Percentiles rank a stretch among this genome's conserved stretches.
phyloP scores from a whole-genome alignment of 2,113 vertebrate genomes.

The Bolborhynchus lineola region DNA sequence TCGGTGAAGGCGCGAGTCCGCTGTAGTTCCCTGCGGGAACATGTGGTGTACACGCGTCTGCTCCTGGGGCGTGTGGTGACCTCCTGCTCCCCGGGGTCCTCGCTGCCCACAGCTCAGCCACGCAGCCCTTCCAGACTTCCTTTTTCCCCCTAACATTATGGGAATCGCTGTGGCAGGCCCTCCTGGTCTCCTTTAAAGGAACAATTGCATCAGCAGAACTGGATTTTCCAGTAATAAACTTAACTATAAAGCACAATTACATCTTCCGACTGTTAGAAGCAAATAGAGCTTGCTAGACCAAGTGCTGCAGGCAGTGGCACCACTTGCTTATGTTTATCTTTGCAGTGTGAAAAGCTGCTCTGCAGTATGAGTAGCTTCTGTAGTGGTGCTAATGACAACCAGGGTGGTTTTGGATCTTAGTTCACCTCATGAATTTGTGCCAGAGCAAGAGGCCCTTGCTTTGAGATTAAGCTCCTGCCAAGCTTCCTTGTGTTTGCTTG shows the following conservation, averaged over 20 bases:
- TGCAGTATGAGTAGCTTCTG: rapidly evolving
- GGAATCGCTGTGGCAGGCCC: background rate
- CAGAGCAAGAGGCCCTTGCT: background rate
- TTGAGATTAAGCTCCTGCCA: background rate
- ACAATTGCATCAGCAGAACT: rapidly evolving
- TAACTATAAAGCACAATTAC: rapidly evolving
- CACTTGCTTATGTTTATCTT: rapidly evolving
- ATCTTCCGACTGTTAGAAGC: background rate
- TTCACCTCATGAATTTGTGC: rapidly evolving
- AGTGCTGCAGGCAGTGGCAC: rapidly evolving
- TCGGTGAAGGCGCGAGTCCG: background rate
- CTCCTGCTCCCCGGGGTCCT: background rate
- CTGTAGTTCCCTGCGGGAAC: background rate
- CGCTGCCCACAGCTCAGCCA: background rate
- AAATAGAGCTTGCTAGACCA: no score
- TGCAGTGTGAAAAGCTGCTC: background rate
- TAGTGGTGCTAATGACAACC: rapidly evolving
- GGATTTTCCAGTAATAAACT: background rate
- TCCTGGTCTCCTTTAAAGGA: background rate
- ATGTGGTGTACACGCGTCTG: no score
- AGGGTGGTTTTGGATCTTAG: background rate
- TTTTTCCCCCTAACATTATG: rapidly evolving
- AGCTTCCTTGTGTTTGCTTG: background rate
- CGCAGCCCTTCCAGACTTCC: rapidly evolving
- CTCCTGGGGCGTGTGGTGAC: background rate